Evolutionary conservation across 2,113 vertebrate genomes (phyloP).

Genomic region (Dromaius novaehollandiae): DNA sequence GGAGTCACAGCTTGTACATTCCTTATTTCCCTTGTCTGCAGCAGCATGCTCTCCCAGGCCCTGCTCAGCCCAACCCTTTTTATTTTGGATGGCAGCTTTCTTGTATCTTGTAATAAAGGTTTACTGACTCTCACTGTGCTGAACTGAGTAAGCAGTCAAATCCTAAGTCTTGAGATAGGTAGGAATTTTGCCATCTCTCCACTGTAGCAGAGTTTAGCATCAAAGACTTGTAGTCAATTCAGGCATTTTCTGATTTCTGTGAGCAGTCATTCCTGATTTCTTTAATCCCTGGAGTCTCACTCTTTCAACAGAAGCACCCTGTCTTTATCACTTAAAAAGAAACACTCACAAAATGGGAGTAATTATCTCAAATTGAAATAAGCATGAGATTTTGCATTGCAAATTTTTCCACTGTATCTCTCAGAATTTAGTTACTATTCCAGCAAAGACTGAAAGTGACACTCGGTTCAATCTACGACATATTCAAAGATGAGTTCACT

Average conservation of each 20-base stretch:
- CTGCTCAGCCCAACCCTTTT: no score
- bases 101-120: not conserved
- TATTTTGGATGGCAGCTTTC: not conserved
- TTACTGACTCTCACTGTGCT: not conserved
- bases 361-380: not conserved
- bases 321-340: not conserved
- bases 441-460: not conserved
- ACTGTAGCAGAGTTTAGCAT: fast-evolving
- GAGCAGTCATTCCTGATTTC: not conserved
- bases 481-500: not conserved
- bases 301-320: not conserved
- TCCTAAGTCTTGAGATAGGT: not conserved
- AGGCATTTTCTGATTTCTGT: not conserved
- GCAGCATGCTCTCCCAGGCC: not conserved
- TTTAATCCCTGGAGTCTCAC: not conserved
- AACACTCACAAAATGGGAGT: not conserved
- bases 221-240: not conserved
- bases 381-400: fast-evolving
- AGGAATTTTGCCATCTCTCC: not conserved
- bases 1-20: not conserved
- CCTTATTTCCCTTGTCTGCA: no score
- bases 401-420: not conserved
- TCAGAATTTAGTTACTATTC: not conserved
- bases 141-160: not conserved
- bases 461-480: not conserved